Percentiles rank a stretch among this genome's conserved stretches.
phyloP scores from a whole-genome alignment of 2,888 invertebrate species.

The Perizoma flavofasciatum region DNA sequence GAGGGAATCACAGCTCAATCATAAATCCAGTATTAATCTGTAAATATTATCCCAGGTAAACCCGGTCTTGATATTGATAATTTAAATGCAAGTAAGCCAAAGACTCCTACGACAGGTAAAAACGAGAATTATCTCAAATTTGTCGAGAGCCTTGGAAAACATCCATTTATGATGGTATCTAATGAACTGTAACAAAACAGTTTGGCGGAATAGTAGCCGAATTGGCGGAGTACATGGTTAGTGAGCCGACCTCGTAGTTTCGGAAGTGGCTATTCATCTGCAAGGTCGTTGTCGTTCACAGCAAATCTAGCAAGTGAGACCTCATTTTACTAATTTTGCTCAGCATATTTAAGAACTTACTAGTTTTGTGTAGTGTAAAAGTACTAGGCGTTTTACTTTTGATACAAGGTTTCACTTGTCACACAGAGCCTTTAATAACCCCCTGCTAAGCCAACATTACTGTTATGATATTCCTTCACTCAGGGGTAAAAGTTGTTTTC shows the following conservation, averaged over 20 bases:
- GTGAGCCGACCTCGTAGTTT: constrained; percentile 58
- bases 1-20: neutral
- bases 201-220: constrained; percentile 30
- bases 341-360: constrained; percentile 7
- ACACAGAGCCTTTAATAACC: constrained; percentile 2
- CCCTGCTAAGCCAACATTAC: neutral
- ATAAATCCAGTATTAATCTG: neutral
- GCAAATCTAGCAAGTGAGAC: constrained; percentile 29
- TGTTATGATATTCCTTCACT: constrained; percentile 15
- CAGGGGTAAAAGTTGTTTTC: constrained; percentile 17
- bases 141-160: constrained; percentile 22
- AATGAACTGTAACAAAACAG: constrained; percentile 35
- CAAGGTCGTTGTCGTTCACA: constrained; percentile 58
- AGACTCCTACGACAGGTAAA: neutral
- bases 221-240: constrained; percentile 44
- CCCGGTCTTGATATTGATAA: no score
- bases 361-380: constrained; percentile 20
- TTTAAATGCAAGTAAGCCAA: neutral
- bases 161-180: constrained; percentile 30
- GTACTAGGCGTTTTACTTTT: constrained; percentile 2
- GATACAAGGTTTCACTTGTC: constrained; percentile 2
- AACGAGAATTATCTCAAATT: constrained; percentile 3
- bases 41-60: no score
- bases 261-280: constrained; percentile 67
- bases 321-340: constrained; percentile 17